Conservation (phyloP, 2,797 vertebrate species). For the Danio albolineatus region DNA sequence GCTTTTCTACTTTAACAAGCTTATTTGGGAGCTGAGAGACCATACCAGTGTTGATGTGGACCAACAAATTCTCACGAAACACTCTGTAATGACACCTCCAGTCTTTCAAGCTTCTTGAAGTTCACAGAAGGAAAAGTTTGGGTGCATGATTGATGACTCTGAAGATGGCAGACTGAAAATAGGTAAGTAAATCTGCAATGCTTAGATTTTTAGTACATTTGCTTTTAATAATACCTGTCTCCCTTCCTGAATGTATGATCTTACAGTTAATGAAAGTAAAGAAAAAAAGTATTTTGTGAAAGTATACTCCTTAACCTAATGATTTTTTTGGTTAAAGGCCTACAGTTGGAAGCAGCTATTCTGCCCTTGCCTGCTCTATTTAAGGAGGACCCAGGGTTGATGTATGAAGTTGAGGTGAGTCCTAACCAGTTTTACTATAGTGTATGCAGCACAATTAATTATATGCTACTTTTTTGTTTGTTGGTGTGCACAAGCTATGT, state of each 20-base stretch:
- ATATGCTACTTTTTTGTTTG: neutral
- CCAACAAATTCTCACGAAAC: neutral
- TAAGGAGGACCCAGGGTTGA: neutral
- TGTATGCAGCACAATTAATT: neutral
- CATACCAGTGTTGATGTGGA: neutral
- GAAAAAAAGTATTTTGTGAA: too few species aligned
- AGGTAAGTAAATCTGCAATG: too few species aligned
- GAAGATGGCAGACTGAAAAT: neutral
- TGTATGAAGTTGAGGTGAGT: neutral
- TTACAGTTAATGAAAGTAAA: too few species aligned
- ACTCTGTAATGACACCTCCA: neutral
- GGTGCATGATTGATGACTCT: neutral
- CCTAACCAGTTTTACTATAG: neutral
- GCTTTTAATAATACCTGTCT: too few species aligned
- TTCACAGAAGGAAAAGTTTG: neutral
- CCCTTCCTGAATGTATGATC: too few species aligned
- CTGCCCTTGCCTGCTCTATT: slow-evolving; percentile 1
- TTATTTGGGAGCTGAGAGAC: neutral
- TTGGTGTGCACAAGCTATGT: neutral
- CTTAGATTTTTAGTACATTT: too few species aligned
- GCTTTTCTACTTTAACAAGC: neutral
- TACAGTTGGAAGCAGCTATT: slow-evolving; percentile 18
- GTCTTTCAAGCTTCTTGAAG: neutral
- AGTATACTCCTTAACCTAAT: neutral
- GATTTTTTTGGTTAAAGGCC: neutral